phyloP scores from a whole-genome alignment of 2,113 vertebrate species.

The Butorides virescens region DNA sequence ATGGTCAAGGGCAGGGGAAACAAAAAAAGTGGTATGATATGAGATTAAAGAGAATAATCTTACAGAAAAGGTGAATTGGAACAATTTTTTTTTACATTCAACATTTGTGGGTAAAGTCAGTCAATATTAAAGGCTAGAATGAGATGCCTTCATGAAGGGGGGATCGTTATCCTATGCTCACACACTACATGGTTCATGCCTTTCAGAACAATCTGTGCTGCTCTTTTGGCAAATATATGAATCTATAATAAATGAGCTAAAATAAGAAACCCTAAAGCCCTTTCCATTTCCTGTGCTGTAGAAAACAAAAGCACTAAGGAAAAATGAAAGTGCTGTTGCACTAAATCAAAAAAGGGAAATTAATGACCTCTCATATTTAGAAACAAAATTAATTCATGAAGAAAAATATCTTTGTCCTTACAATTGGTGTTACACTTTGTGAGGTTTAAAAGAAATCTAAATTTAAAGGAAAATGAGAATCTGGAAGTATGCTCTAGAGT shows the following conservation, averaged over 20 bases:
- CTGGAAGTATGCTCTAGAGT: not conserved
- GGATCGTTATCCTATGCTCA: not conserved
- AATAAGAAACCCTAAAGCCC: not conserved
- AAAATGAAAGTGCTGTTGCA: not conserved
- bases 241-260: not conserved
- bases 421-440: not conserved
- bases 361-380: not conserved
- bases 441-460: not conserved
- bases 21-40: not conserved
- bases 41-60: not conserved
- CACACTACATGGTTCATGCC: not conserved
- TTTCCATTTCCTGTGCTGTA: not conserved
- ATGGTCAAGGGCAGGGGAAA: not conserved
- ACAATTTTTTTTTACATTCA: not conserved
- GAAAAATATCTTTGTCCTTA: not conserved
- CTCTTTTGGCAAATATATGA: not conserved
- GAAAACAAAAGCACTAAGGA: not conserved
- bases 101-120: not conserved
- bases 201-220: not conserved
- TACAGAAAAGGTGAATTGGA: not conserved
- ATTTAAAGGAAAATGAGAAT: not conserved
- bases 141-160: not conserved
- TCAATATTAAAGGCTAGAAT: not conserved
- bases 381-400: not conserved
- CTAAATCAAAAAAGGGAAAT: not conserved